These are phyloP conservation scores for Plecotus auritus DNA, from an alignment of 2,113 vertebrate genomes.

Conservation along the genomic window DNA sequence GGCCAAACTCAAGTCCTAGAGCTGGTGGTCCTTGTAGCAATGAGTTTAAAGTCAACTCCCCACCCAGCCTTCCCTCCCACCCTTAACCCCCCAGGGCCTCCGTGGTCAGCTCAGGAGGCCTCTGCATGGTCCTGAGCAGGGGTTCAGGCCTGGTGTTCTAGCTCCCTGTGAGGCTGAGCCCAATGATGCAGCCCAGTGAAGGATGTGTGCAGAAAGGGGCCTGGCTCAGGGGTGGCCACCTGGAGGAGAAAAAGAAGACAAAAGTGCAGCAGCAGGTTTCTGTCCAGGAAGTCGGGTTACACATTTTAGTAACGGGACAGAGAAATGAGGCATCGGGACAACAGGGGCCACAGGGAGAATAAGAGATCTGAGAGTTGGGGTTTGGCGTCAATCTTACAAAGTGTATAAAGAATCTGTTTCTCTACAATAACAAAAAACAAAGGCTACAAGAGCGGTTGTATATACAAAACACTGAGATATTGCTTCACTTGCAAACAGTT, in stretches of 20 bases:
- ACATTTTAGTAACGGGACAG: conserved; percentile 71
- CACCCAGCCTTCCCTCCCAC: not conserved
- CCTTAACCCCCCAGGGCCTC: not conserved
- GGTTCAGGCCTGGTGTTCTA: too few relatives aligned
- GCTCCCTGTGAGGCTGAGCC: not conserved
- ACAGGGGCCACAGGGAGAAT: conserved; percentile 68
- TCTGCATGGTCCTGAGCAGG: not conserved
- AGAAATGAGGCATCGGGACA: conserved; percentile 50
- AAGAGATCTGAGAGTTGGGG: conserved; percentile 73
- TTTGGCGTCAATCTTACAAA: conserved; percentile 80
- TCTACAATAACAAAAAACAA: conserved; percentile 80
- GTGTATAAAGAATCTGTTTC: conserved; percentile 82
- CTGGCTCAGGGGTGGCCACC: conserved; percentile 7
- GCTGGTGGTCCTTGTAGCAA: accelerated
- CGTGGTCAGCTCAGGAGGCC: not conserved
- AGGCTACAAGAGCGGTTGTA: conserved; percentile 80
- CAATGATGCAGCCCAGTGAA: accelerated
- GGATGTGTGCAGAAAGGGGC: not conserved
- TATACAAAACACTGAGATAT: conserved; percentile 83
- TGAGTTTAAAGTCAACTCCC: not conserved
- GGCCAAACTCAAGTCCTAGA: accelerated
- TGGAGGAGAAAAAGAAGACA: conserved; percentile 67
- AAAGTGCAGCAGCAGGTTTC: conserved; percentile 69
- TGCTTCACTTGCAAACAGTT: conserved; percentile 82
- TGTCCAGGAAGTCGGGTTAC: conserved; percentile 68